Evolutionary conservation across 2,888 invertebrate species (phyloP).

Genomic region (Tholera decimalis): DNA sequence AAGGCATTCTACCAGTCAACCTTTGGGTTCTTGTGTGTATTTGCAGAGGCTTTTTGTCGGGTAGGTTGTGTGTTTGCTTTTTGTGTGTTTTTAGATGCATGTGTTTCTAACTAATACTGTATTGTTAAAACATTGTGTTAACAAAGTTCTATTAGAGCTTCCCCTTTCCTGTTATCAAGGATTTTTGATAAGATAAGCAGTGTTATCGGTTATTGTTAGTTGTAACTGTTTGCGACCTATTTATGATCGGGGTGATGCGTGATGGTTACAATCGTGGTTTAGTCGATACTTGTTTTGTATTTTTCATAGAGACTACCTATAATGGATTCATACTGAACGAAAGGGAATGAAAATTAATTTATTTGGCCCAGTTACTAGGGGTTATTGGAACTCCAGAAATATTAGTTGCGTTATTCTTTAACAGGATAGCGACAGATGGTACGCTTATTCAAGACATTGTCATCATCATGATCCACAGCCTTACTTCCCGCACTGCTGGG

Average conservation of each 20-base stretch:
- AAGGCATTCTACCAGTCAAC: too few relatives aligned
- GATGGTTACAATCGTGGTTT: slow-evolving; percentile 3
- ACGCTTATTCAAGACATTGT: too few relatives aligned
- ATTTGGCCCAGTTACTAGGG: too few relatives aligned
- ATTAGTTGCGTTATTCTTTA: too few relatives aligned
- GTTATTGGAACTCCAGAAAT: too few relatives aligned
- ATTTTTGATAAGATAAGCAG: slow-evolving; percentile 38
- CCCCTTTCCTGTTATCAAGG: slow-evolving; percentile 24
- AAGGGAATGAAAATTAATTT: too few relatives aligned
- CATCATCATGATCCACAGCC: too few relatives aligned
- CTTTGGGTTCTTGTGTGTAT: slow-evolving; percentile 1
- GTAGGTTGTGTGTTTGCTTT: neutral
- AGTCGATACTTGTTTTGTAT: slow-evolving; percentile 6
- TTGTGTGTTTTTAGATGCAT: slow-evolving; percentile 1
- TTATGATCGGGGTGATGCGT: neutral
- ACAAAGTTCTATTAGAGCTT: slow-evolving; percentile 11
- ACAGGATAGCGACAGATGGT: too few relatives aligned
- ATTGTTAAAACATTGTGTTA: slow-evolving; percentile 5
- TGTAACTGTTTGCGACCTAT: slow-evolving; percentile 8
- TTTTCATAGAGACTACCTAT: slow-evolving; percentile 23
- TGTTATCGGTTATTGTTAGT: slow-evolving; percentile 24
- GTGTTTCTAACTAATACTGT: slow-evolving; percentile 5
- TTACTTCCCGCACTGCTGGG: too few relatives aligned
- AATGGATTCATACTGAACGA: neutral
- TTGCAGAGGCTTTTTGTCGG: neutral